phyloP scores from a whole-genome alignment of 2,113 vertebrate species.

The Lasiurus borealis region DNA sequence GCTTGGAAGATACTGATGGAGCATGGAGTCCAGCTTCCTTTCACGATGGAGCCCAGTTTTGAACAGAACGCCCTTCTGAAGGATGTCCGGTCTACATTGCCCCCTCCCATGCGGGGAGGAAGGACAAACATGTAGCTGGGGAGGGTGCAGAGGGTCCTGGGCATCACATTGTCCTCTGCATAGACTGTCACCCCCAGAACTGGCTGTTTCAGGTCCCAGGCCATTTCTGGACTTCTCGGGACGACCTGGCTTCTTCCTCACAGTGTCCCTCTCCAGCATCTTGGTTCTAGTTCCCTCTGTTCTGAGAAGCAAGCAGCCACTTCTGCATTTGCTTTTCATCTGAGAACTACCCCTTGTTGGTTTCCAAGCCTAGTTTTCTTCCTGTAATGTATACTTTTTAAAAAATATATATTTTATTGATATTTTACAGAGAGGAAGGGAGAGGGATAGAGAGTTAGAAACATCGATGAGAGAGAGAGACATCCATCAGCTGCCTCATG shows the following conservation, averaged over 20 bases:
- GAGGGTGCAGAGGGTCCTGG: no score
- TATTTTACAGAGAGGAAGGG: no score
- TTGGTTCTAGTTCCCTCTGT: neutral
- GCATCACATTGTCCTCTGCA: neutral
- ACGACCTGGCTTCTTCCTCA: neutral
- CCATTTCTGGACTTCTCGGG: neutral
- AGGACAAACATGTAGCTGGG: neutral
- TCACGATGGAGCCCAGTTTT: neutral
- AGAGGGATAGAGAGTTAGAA: no score
- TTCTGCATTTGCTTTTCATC: neutral
- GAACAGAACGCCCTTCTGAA: neutral
- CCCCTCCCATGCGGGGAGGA: no score
- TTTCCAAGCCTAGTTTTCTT: neutral
- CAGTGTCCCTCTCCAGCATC: neutral
- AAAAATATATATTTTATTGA: no score
- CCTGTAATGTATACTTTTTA: neutral
- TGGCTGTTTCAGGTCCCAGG: neutral
- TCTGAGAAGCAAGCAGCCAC: neutral
- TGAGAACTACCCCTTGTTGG: neutral
- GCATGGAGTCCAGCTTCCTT: neutral
- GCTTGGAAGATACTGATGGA: slow-evolving; percentile 47
- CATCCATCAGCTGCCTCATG: no score
- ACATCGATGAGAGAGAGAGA: no score
- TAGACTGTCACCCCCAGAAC: neutral
- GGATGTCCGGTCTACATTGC: no score